Evolutionary conservation across 2,888 invertebrate genomes (phyloP).

Genomic region (Amiota minor): DNA sequence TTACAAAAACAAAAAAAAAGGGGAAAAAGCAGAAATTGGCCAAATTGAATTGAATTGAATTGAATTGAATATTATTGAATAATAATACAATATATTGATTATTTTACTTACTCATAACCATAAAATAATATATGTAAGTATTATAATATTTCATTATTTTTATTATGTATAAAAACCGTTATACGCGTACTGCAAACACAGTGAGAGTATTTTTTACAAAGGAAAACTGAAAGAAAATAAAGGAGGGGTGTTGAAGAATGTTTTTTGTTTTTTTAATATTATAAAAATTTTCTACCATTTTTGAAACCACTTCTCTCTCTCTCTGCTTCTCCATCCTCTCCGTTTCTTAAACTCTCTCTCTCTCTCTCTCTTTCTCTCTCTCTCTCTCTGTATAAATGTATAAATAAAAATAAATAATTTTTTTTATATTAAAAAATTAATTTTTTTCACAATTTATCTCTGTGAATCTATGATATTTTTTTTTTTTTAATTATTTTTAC

Average conservation of each 20-base stretch:
- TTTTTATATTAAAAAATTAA: no score
- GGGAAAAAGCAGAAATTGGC: conserved; percentile 70
- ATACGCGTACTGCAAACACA: conserved; percentile 49
- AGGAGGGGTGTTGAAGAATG: conserved; percentile 70
- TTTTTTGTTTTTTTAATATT: conserved; percentile 52
- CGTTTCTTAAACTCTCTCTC: conserved; percentile 23
- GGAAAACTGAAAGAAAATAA: conserved; percentile 37
- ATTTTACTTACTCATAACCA: no score
- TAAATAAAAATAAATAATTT: neutral
- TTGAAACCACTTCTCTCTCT: conserved; percentile 34
- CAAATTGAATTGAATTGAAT: conserved; percentile 55
- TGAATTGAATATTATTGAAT: conserved; percentile 51
- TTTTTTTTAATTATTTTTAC: no score
- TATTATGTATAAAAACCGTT: conserved; percentile 28
- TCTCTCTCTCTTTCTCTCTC: neutral
- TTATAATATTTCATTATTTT: conserved; percentile 20
- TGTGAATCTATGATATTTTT: no score
- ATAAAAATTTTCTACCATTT: no score
- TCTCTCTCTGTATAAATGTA: conserved; percentile 13
- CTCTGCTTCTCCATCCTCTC: conserved; percentile 19
- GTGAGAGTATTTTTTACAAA: neutral
- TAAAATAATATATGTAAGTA: no score
- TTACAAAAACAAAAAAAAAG: conserved; percentile 44
- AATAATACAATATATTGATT: no score
- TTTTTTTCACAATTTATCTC: no score